phyloP scores from a whole-genome alignment of 2,888 invertebrate species.

The Leucania comma region DNA sequence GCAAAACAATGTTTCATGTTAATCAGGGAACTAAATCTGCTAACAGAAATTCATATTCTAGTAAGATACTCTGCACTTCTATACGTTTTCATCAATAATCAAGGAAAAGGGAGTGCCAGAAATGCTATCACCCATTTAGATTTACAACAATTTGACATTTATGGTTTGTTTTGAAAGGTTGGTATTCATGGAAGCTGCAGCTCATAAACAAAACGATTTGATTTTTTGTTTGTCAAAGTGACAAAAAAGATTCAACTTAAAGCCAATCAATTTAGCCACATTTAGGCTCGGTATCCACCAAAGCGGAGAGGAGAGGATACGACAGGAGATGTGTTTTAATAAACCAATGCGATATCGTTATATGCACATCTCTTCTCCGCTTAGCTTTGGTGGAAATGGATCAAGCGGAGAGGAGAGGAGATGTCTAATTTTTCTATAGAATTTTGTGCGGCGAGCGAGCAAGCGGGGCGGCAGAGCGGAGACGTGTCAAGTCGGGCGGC shows the following conservation, averaged over 20 bases:
- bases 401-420: no score
- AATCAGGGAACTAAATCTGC: conserved; percentile 29
- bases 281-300: no score
- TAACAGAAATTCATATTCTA: conserved; percentile 57
- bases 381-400: no score
- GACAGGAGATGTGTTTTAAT: no score
- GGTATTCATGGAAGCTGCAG: conserved; percentile 30
- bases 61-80: conserved; percentile 40
- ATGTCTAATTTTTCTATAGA: no score
- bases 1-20: conserved; percentile 52
- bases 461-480: no score
- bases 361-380: no score
- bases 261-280: no score
- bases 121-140: conserved; percentile 65
- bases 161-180: conserved; percentile 40
- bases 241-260: neutral
- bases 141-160: conserved; percentile 63
- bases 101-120: conserved; percentile 77
- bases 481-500: no score
- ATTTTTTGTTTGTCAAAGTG: neutral
- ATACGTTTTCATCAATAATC: conserved; percentile 58
- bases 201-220: conserved; percentile 1
- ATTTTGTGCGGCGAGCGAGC: no score
- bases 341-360: no score
- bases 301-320: no score